These are phyloP conservation scores for Aricia agestis DNA, from an alignment of 1,140 invertebrate genomes.

Conservation along the genomic window DNA sequence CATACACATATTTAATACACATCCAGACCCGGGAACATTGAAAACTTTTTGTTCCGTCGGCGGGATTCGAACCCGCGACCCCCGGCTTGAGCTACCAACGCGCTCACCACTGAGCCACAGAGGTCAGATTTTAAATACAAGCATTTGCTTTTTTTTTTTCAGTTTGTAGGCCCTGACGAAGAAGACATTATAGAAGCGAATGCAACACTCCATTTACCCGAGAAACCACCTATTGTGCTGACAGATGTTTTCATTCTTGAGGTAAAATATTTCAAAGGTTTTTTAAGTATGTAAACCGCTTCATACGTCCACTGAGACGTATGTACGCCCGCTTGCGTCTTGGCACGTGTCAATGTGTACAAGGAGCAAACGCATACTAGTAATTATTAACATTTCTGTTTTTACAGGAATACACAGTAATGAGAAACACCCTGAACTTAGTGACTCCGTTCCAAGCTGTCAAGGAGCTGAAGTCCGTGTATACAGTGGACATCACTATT, in stretches of 20 bases:
- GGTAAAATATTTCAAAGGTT: conserved; percentile 34
- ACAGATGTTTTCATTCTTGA: conserved; percentile 66
- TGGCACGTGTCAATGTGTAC: too few species aligned
- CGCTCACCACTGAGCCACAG: too few species aligned
- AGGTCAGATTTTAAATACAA: too few species aligned
- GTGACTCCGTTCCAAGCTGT: conserved; percentile 79
- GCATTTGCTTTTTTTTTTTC: conserved; percentile 26
- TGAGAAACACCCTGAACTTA: conserved; percentile 81
- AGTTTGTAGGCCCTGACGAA: conserved; percentile 60
- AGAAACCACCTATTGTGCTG: conserved; percentile 57
- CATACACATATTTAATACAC: too few species aligned
- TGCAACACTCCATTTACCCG: conserved; percentile 59
- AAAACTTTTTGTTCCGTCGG: too few species aligned
- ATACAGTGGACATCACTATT: conserved; percentile 77
- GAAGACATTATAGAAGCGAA: conserved; percentile 67
- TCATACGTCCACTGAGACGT: too few species aligned
- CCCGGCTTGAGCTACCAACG: too few species aligned
- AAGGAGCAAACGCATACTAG: too few species aligned
- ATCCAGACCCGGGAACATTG: too few species aligned
- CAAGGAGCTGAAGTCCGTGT: conserved; percentile 78
- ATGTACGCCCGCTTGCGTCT: too few species aligned
- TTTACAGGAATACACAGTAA: conserved; percentile 78
- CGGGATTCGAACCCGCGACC: too few species aligned
- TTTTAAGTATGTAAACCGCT: too few species aligned
- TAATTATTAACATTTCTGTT: background rate